Conservation (phyloP, 2,797 vertebrate species). For the Notoglanidium macrostoma region DNA sequence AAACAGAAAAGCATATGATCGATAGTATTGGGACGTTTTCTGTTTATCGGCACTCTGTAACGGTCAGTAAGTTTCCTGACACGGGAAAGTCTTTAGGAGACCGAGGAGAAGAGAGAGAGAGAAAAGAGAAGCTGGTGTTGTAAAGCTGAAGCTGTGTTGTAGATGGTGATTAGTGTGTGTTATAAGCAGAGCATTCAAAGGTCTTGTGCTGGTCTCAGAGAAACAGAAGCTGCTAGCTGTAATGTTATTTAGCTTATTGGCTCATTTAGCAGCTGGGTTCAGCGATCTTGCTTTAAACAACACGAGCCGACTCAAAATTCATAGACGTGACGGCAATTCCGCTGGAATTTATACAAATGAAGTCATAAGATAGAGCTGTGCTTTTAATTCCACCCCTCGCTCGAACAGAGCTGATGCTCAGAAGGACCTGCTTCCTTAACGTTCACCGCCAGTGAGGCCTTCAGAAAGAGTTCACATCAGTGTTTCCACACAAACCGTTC, state of each 20-base stretch:
- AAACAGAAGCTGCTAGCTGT: not conserved
- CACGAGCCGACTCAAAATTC: not conserved
- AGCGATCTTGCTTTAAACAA: conserved; percentile 11
- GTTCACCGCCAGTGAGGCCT: not conserved
- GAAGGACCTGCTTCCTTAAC: not conserved
- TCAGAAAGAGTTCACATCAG: not conserved
- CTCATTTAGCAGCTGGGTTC: not conserved
- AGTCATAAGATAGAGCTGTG: not conserved
- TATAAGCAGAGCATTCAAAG: not conserved
- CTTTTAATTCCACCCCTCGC: not conserved
- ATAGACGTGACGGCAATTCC: not conserved
- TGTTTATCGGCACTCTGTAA: not conserved
- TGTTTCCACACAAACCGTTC: not conserved
- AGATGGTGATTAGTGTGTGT: not conserved
- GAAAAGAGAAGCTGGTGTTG: no score
- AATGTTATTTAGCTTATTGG: not conserved
- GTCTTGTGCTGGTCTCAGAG: not conserved
- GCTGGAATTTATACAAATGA: not conserved
- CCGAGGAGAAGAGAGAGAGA: not conserved
- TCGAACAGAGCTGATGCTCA: not conserved
- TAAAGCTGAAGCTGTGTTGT: not conserved
- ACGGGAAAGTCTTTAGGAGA: not conserved
- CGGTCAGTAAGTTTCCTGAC: not conserved
- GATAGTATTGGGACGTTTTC: not conserved
- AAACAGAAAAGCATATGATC: not conserved